These are phyloP conservation scores for Hypocryptadius cinnamomeus DNA, from an alignment of 2,113 vertebrate genomes.

Conservation along the genomic window DNA sequence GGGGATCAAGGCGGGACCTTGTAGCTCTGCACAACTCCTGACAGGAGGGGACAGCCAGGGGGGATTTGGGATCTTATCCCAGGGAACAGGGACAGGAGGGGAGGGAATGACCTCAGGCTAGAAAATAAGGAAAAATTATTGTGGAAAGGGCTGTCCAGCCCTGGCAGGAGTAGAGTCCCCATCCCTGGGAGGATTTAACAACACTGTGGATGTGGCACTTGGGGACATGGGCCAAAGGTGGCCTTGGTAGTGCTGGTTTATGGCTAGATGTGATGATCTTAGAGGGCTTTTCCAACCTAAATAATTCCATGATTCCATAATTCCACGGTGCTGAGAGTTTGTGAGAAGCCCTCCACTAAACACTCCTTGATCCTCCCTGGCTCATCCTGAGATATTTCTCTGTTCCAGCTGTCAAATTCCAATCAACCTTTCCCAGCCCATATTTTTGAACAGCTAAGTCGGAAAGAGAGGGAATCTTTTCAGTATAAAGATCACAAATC, in stretches of 20 bases:
- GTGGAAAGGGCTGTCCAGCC: neutral
- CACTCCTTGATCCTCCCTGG: neutral
- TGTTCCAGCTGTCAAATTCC: neutral
- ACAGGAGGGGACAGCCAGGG: neutral
- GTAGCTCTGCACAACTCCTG: neutral
- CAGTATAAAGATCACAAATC: neutral
- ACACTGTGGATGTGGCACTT: neutral
- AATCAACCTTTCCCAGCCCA: neutral
- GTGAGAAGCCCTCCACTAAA: neutral
- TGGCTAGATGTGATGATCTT: neutral
- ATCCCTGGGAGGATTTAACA: neutral
- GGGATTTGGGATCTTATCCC: neutral
- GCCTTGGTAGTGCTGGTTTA: neutral
- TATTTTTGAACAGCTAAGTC: neutral
- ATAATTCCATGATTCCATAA: neutral
- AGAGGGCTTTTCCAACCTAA: neutral
- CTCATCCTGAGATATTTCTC: neutral
- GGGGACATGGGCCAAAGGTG: neutral
- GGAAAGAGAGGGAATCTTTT: neutral
- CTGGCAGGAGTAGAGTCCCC: neutral
- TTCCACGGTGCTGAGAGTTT: neutral
- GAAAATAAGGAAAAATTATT: neutral
- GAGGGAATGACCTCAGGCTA: neutral
- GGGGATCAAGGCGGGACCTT: neutral
- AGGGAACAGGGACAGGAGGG: neutral